These are phyloP conservation scores for Coptotermes formosanus DNA, from an alignment of 1,140 invertebrate species.

Conservation along the genomic window DNA sequence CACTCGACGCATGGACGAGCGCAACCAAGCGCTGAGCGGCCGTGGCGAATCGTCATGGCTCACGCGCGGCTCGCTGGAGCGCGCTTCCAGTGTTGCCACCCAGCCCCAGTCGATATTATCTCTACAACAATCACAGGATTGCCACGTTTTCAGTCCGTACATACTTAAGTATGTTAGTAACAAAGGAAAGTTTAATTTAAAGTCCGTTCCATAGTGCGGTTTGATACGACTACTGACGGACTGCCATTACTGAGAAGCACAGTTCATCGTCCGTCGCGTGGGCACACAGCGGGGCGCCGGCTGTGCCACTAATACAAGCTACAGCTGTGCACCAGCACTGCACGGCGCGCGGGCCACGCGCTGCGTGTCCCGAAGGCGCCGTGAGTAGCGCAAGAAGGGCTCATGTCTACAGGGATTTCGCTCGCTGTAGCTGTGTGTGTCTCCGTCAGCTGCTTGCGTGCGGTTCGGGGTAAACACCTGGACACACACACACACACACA, in stretches of 20 bases:
- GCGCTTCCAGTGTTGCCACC: not conserved
- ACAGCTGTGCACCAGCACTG: too few relatives aligned
- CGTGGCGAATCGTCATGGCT: not conserved
- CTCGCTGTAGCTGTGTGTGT: too few relatives aligned
- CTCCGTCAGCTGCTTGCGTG: too few relatives aligned
- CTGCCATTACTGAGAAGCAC: not conserved
- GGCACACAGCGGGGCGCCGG: too few relatives aligned
- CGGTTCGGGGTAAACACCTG: too few relatives aligned
- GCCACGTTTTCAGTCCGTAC: too few relatives aligned
- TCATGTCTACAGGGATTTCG: too few relatives aligned
- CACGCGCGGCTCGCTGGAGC: not conserved
- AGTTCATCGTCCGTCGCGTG: not conserved
- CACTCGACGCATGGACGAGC: conserved; percentile 34
- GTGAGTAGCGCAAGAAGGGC: too few relatives aligned
- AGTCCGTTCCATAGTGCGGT: not conserved
- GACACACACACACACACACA: too few relatives aligned
- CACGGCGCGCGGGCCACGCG: too few relatives aligned
- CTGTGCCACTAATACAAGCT: too few relatives aligned
- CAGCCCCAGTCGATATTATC: not conserved
- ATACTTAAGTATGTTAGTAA: not conserved
- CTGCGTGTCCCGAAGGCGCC: too few relatives aligned
- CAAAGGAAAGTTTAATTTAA: not conserved
- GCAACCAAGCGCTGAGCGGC: conserved; percentile 26
- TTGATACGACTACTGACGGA: not conserved
- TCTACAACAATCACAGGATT: not conserved